These are phyloP conservation scores for Himalopsyche japonica DNA, from an alignment of 2,888 invertebrate genomes.

Conservation along the genomic window DNA sequence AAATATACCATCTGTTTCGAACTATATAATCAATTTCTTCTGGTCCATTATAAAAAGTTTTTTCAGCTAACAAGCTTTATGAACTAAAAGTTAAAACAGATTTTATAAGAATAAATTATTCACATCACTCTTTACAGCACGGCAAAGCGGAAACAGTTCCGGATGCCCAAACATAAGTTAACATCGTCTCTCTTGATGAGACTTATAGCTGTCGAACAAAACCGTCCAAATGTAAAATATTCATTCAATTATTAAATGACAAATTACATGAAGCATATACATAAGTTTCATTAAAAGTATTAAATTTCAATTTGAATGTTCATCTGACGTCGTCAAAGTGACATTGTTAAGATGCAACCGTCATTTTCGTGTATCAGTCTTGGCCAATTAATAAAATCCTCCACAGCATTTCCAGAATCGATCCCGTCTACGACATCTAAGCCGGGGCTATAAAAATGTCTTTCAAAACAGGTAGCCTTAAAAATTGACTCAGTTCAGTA, in stretches of 20 bases:
- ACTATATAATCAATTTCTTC: constrained; percentile 5
- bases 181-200: not conserved
- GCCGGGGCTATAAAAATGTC: not conserved
- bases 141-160: not conserved
- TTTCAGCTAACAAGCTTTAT: not conserved
- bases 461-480: not conserved
- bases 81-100: not conserved
- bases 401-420: not conserved
- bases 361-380: not conserved
- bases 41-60: constrained; percentile 3
- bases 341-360: not conserved
- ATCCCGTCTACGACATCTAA: not conserved
- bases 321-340: not conserved
- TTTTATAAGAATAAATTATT: not conserved
- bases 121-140: not conserved
- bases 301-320: not conserved
- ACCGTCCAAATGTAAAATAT: not conserved
- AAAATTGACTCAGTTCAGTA: not conserved
- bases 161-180: not conserved
- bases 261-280: not conserved
- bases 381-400: not conserved
- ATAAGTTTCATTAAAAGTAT: not conserved
- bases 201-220: not conserved
- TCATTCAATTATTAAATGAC: not conserved
- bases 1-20: not conserved